Evolutionary conservation across 2,797 vertebrate genomes (phyloP).

Genomic region (Siniperca obscura): DNA sequence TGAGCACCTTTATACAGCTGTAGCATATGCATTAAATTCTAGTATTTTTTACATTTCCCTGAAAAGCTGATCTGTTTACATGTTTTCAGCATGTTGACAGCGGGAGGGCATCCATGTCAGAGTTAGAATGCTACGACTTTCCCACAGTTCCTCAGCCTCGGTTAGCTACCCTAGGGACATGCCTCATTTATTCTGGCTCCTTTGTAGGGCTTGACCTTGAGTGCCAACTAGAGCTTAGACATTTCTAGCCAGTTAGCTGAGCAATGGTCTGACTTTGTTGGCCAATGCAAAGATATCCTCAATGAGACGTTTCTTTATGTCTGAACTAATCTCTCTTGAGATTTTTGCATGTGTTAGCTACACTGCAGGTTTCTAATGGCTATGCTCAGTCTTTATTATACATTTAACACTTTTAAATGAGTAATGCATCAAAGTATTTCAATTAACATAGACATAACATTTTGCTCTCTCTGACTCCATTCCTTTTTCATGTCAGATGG

Average conservation of each 20-base stretch:
- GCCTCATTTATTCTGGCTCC: conserved; percentile 72
- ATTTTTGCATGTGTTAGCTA: conserved; percentile 1
- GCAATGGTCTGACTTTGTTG: conserved; percentile 42
- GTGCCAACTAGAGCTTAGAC: conserved; percentile 58
- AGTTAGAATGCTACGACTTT: conserved; percentile 50
- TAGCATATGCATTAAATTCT: background rate
- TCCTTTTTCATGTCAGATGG: conserved; percentile 44
- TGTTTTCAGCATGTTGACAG: conserved; percentile 31
- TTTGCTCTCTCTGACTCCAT: conserved; percentile 30
- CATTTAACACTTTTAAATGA: conserved; percentile 28
- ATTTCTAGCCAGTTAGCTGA: conserved; percentile 66
- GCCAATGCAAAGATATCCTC: conserved; percentile 27
- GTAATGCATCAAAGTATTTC: conserved; percentile 48
- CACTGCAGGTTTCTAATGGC: conserved; percentile 17
- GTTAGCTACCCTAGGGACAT: conserved; percentile 63
- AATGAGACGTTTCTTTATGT: conserved; percentile 30
- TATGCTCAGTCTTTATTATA: conserved; percentile 23
- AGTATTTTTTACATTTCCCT: conserved; percentile 1
- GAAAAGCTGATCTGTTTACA: conserved; percentile 38
- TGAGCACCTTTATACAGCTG: background rate
- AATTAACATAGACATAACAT: conserved; percentile 52
- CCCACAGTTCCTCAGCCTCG: conserved; percentile 62
- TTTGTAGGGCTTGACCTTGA: conserved; percentile 74
- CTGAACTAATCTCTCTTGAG: conserved; percentile 17
- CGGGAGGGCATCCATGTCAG: conserved; percentile 29